phyloP scores from a whole-genome alignment of 2,888 invertebrate genomes.

The Aporophyla lueneburgensis region DNA sequence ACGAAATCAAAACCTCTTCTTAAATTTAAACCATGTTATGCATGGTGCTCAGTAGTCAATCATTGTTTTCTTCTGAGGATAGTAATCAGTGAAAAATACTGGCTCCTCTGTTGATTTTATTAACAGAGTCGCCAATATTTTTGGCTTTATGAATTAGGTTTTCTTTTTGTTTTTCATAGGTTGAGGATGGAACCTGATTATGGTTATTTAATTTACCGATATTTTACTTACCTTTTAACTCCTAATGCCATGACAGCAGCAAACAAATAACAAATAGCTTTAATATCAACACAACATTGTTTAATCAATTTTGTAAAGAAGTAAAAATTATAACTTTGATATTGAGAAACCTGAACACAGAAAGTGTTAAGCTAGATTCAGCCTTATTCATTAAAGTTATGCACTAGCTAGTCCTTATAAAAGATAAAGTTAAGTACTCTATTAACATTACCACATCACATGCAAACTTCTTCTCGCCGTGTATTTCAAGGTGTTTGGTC shows the following conservation, averaged over 20 bases:
- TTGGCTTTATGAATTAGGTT: neutral
- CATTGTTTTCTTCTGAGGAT: neutral
- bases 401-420: neutral
- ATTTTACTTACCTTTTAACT: conserved; percentile 68
- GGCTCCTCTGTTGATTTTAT: neutral
- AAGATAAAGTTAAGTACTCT: neutral
- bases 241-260: conserved; percentile 64
- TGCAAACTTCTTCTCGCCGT: conserved; percentile 92
- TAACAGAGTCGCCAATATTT: neutral
- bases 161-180: neutral
- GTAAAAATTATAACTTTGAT: neutral
- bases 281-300: conserved; percentile 22
- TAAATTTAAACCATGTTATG: too few species aligned
- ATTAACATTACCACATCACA: conserved; percentile 90
- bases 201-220: neutral
- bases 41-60: neutral
- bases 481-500: conserved; percentile 93
- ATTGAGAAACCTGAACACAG: neutral
- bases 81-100: neutral
- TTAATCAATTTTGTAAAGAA: neutral
- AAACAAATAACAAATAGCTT: conserved; percentile 50
- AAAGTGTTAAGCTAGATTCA: conserved; percentile 1
- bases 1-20: neutral
- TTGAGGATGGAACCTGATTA: neutral
- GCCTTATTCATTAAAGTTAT: neutral